Evolutionary conservation across 2,797 vertebrate species (phyloP).

Genomic region (Chloroceryle inda): DNA sequence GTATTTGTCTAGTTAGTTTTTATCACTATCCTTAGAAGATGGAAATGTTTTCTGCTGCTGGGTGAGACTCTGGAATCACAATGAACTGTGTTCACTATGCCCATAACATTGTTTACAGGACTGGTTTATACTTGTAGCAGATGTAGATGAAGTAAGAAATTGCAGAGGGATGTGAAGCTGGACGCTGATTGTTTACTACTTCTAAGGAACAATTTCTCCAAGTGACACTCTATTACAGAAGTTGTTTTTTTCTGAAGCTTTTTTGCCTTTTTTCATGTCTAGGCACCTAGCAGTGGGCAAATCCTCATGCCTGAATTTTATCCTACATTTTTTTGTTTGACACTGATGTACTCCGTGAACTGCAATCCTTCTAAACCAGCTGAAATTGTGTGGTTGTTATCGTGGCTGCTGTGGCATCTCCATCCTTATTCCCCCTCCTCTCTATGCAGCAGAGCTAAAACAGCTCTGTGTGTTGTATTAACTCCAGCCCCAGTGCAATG

Average conservation of each 20-base stretch:
- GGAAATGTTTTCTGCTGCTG: neutral
- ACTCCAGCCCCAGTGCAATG: neutral
- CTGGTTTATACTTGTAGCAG: neutral
- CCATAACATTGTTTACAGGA: neutral
- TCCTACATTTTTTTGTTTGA: neutral
- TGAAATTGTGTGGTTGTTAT: neutral
- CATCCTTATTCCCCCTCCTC: neutral
- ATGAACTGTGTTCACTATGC: neutral
- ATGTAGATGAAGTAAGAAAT: neutral
- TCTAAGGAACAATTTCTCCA: conserved; percentile 5
- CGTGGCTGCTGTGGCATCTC: neutral
- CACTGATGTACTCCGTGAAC: neutral
- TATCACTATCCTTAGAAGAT: neutral
- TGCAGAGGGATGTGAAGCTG: neutral
- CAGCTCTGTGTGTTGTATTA: neutral
- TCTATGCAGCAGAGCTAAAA: neutral
- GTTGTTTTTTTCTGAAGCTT: neutral
- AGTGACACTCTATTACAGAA: neutral
- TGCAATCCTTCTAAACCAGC: neutral
- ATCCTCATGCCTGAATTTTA: neutral
- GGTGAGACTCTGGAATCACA: neutral
- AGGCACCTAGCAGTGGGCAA: neutral
- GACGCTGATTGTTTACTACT: neutral
- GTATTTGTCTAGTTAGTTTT: neutral
- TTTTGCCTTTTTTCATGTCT: neutral